Conservation (phyloP, 2,797 vertebrate genomes). For the Lates japonicus region DNA sequence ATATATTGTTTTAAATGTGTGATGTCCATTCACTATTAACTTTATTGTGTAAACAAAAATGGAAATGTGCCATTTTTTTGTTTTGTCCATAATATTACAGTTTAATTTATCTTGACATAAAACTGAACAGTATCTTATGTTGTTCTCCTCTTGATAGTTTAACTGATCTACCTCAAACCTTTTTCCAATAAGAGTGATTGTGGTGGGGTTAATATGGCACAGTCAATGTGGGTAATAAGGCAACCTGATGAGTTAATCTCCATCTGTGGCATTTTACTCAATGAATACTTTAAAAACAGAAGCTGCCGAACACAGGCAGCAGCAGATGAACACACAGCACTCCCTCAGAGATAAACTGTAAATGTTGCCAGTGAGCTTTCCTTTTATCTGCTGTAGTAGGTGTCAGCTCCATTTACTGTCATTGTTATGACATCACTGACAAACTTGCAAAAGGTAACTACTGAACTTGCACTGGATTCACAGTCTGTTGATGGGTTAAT, state of each 20-base stretch:
- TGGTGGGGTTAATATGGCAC: not conserved
- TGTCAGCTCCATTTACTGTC: not conserved
- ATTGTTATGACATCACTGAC: not conserved
- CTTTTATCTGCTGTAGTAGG: conserved; percentile 3
- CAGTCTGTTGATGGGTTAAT: not conserved
- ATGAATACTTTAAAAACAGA: not conserved
- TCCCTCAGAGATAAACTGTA: not conserved
- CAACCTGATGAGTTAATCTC: conserved; percentile 3
- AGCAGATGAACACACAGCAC: conserved; percentile 3
- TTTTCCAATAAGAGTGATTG: not conserved
- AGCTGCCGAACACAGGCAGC: conserved; percentile 5
- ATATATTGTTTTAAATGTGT: not conserved
- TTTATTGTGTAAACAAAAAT: conserved; percentile 3
- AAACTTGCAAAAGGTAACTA: not conserved
- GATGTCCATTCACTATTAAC: not conserved
- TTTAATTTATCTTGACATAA: not conserved
- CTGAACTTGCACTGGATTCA: not conserved
- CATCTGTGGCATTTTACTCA: conserved; percentile 7
- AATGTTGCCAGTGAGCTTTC: not conserved
- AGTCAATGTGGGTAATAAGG: not conserved
- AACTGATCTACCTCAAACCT: not conserved
- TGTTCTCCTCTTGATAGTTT: not conserved
- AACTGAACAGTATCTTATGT: too few species aligned
- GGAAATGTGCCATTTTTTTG: too few species aligned
- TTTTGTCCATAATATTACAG: not conserved